A percentile compares a stretch with the other conserved stretches of the same genome.
phyloP scores from a whole-genome alignment of 2,797 vertebrate species.

The Tragopan temminckii region DNA sequence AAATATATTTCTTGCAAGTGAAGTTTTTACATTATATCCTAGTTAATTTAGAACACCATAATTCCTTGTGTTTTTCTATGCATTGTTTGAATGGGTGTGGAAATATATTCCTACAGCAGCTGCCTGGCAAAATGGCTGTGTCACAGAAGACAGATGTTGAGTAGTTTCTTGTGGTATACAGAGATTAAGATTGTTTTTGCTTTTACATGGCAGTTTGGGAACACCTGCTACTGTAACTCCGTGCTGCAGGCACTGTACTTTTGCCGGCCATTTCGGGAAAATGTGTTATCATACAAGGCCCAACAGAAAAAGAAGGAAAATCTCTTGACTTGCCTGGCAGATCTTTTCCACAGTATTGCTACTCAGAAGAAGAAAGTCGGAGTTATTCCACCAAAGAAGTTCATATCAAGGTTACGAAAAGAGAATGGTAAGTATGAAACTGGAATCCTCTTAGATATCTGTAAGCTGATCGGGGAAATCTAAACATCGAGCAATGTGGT shows the following conservation, averaged over 20 bases:
- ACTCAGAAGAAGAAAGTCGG: constrained; percentile 99
- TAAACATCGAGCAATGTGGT: background rate
- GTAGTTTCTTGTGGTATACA: background rate
- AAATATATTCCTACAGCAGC: background rate
- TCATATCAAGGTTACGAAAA: constrained; percentile 95
- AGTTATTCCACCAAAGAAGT: constrained; percentile 98
- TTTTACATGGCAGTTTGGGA: constrained; percentile 90
- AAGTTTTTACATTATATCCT: background rate
- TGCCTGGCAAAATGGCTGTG: background rate
- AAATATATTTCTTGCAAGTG: background rate
- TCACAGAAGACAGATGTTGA: background rate
- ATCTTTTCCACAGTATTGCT: constrained; percentile 98
- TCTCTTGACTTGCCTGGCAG: constrained; percentile 95
- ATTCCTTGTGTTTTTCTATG: background rate
- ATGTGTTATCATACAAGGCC: constrained; percentile 96
- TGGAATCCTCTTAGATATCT: background rate
- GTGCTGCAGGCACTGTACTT: constrained; percentile 97
- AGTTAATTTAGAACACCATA: background rate
- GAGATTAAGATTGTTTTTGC: background rate
- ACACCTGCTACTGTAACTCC: constrained; percentile 99
- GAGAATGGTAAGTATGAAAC: constrained; percentile 90
- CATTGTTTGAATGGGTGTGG: background rate
- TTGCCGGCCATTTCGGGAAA: constrained; percentile 97
- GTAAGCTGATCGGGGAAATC: background rate
- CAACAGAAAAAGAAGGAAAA: constrained; percentile 99